These are phyloP conservation scores for Hemicentrotus pulcherrimus DNA, from an alignment of 35 echinoderm and acorn worm genomes.

Conservation along the genomic window DNA sequence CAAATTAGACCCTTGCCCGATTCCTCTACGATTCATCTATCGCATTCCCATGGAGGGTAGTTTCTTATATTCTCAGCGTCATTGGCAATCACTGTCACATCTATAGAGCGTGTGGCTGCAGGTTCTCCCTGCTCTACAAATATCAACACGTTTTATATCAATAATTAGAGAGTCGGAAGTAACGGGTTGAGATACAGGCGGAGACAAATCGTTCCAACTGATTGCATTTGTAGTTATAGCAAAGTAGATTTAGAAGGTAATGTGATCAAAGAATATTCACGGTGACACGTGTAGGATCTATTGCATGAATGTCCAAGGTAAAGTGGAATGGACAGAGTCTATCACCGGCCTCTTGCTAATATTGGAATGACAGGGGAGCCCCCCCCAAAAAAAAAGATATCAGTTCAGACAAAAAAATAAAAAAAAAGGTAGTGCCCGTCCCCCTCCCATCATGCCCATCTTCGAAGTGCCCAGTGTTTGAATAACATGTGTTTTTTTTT, in stretches of 20 bases:
- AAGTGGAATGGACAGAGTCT: too few relatives aligned
- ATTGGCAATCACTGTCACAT: neutral
- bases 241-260: neutral
- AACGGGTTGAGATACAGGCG: neutral
- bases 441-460: too few relatives aligned
- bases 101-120: neutral
- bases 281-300: neutral
- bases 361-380: too few relatives aligned
- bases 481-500: too few relatives aligned
- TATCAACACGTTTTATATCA: constrained; percentile 26
- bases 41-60: neutral
- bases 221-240: constrained; percentile 18
- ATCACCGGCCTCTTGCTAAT: too few relatives aligned
- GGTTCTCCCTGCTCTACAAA: neutral
- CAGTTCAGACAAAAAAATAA: too few relatives aligned
- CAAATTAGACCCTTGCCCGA: neutral
- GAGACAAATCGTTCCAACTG: constrained; percentile 14
- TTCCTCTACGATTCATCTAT: neutral
- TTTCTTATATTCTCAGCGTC: constrained; percentile 11
- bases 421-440: too few relatives aligned
- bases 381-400: too few relatives aligned
- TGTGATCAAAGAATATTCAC: neutral
- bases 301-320: too few relatives aligned
- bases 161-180: neutral
- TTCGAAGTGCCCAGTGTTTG: too few relatives aligned